phyloP scores from a whole-genome alignment of 2,797 vertebrate genomes.

The Falco columbarius region DNA sequence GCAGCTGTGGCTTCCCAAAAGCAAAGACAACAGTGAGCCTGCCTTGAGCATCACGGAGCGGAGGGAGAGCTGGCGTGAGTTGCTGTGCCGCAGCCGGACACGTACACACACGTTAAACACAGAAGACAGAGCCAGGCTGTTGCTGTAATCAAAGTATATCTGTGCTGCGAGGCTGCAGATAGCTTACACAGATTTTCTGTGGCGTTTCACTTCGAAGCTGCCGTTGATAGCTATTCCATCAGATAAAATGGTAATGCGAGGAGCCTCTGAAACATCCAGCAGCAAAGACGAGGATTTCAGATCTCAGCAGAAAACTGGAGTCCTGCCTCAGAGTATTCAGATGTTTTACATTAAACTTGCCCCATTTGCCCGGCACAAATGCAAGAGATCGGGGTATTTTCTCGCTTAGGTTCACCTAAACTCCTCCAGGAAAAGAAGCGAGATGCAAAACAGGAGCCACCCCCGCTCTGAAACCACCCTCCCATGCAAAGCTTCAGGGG shows the following conservation, averaged over 20 bases:
- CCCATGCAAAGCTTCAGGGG: conserved; percentile 4
- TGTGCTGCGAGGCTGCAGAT: conserved; percentile 22
- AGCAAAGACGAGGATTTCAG: conserved; percentile 26
- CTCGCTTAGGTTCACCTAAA: background rate
- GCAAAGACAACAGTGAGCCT: background rate
- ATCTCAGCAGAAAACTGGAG: conserved; percentile 5
- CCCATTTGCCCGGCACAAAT: accelerated
- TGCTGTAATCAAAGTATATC: background rate
- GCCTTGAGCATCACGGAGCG: background rate
- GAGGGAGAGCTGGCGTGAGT: background rate
- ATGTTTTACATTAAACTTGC: background rate
- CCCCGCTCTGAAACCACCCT: conserved; percentile 14
- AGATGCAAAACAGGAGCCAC: conserved; percentile 46
- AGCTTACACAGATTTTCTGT: conserved; percentile 57
- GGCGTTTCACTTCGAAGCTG: conserved; percentile 19
- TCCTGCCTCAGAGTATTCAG: background rate
- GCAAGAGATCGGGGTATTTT: background rate
- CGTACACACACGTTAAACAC: accelerated
- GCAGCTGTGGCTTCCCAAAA: background rate
- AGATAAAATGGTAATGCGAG: conserved; percentile 54
- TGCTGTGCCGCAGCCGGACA: background rate
- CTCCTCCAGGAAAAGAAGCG: background rate
- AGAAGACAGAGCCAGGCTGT: background rate
- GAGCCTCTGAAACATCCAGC: background rate
- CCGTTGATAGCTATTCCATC: conserved; percentile 51